Conservation (phyloP, 2,888 invertebrate species). For the Mylabris sibirica region DNA sequence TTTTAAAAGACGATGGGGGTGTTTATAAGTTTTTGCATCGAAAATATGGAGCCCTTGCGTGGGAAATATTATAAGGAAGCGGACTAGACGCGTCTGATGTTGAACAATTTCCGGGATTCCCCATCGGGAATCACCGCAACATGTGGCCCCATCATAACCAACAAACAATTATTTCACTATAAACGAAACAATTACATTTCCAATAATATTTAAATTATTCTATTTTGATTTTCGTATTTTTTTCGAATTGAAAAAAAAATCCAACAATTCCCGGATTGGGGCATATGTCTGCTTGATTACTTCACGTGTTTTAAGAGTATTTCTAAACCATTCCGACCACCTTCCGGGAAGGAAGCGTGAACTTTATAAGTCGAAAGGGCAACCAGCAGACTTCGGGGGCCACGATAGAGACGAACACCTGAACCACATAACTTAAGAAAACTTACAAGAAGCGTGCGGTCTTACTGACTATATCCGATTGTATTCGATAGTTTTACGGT, state of each 20-base stretch:
- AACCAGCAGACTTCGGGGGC: constrained; percentile 41
- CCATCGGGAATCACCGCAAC: constrained; percentile 34
- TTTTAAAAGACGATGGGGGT: constrained; percentile 19
- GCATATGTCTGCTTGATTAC: constrained; percentile 22
- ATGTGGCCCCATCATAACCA: constrained; percentile 20
- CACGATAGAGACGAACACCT: constrained; percentile 34
- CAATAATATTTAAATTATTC: neutral
- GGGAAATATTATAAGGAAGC: constrained; percentile 49
- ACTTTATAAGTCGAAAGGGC: constrained; percentile 42
- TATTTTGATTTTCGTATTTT: neutral
- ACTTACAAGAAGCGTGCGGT: constrained; percentile 36
- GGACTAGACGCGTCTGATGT: constrained; percentile 50
- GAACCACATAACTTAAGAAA: constrained; percentile 37
- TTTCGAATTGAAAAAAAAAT: neutral
- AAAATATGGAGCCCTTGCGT: constrained; percentile 39
- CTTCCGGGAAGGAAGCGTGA: constrained; percentile 48
- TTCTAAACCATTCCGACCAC: constrained; percentile 32
- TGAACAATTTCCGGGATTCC: constrained; percentile 50
- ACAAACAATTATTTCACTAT: neutral
- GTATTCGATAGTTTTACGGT: constrained; percentile 1
- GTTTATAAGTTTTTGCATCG: constrained; percentile 36
- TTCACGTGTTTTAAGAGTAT: constrained; percentile 36
- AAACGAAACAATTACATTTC: neutral
- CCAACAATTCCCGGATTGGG: neutral
- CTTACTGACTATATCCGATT: neutral